Conservation (phyloP, 2,113 vertebrate genomes). For the Myotis brandtii region DNA sequence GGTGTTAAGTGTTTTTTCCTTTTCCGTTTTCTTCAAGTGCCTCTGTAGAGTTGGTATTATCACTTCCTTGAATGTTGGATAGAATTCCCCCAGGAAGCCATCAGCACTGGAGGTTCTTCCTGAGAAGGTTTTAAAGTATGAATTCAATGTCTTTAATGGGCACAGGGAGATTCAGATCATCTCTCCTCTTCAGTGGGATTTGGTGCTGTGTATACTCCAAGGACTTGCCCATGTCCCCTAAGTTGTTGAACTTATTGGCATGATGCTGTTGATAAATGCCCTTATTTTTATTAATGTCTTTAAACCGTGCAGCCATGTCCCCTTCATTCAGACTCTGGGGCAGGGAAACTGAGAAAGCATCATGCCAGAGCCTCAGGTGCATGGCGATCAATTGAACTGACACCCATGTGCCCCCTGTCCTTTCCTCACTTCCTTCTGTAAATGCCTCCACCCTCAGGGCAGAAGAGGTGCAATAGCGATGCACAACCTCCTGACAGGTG, state of each 20-base stretch:
- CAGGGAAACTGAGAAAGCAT: neutral
- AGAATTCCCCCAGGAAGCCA: neutral
- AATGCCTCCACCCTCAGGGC: neutral
- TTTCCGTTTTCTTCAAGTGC: neutral
- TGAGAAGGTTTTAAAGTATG: neutral
- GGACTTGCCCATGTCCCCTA: rapidly evolving
- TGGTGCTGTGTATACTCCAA: too few relatives aligned
- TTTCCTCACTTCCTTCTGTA: too few relatives aligned
- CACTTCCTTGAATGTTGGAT: neutral
- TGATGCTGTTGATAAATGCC: rapidly evolving
- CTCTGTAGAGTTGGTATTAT: too few relatives aligned
- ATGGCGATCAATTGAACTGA: rapidly evolving
- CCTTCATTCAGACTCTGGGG: rapidly evolving
- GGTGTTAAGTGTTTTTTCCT: too few relatives aligned
- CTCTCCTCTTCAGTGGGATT: neutral
- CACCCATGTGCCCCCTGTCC: rapidly evolving
- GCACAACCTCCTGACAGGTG: rapidly evolving
- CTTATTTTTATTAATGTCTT: rapidly evolving
- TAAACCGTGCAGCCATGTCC: rapidly evolving
- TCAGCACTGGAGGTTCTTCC: too few relatives aligned
- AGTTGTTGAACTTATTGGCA: neutral
- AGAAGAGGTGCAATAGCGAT: neutral
- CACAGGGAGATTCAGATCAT: rapidly evolving
- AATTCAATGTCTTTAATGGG: neutral
- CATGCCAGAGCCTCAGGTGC: too few relatives aligned